Percentiles rank a stretch among this genome's conserved stretches.
These are phyloP conservation scores for Ormyrus rosae DNA, from an alignment of 2,888 invertebrate genomes.

Conservation along the genomic window DNA sequence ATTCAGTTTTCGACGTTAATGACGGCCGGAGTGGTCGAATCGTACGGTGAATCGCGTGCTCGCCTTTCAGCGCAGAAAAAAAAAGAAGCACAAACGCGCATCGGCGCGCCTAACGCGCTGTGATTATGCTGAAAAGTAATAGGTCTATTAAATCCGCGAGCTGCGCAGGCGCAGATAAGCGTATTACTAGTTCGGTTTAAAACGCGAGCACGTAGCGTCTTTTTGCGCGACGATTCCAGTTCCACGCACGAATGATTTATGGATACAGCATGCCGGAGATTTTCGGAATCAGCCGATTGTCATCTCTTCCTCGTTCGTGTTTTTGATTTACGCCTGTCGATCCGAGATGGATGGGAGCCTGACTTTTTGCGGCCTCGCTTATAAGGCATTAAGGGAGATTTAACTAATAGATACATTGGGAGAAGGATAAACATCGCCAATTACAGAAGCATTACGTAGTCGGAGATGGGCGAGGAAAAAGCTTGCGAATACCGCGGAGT, in stretches of 20 bases:
- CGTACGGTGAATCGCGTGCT: conserved; percentile 26
- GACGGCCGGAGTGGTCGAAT: conserved; percentile 6
- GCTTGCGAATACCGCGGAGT: not conserved
- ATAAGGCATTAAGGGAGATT: not conserved
- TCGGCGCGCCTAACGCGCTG: conserved; percentile 5
- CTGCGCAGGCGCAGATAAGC: not conserved
- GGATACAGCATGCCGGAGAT: not conserved
- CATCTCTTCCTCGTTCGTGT: not conserved
- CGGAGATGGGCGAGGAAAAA: not conserved
- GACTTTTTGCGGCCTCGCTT: no score
- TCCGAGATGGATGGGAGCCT: not conserved
- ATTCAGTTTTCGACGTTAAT: conserved; percentile 48
- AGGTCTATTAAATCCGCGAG: conserved; percentile 49
- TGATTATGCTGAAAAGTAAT: conserved; percentile 55
- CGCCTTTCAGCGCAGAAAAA: not conserved
- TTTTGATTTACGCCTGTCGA: not conserved
- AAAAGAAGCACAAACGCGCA: conserved; percentile 3
- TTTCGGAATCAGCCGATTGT: not conserved
- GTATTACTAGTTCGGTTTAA: not conserved
- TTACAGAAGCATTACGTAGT: conserved; percentile 5
- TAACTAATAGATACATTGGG: conserved; percentile 15
- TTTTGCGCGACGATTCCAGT: conserved; percentile 13
- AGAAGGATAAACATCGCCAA: not conserved
- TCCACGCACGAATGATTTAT: conserved; percentile 13
- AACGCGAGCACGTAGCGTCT: conserved; percentile 23